These are phyloP conservation scores for Chondrilla cf. caribensis DNA, from an alignment of 37 sponge, comb jelly and placozoan species.

Conservation along the genomic window DNA sequence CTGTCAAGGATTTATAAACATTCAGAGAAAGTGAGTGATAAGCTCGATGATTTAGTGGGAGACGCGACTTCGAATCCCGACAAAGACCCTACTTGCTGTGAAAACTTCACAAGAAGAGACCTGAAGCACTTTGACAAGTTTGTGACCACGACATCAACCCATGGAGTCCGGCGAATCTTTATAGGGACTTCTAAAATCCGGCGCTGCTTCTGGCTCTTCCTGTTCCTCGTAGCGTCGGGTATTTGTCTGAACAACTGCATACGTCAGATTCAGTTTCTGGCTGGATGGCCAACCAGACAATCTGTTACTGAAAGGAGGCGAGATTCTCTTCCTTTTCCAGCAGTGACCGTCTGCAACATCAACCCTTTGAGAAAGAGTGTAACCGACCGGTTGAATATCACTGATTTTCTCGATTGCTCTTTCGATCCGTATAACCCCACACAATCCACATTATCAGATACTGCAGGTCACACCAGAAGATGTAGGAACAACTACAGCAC, in stretches of 20 bases:
- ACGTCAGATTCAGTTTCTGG: constrained; percentile 6
- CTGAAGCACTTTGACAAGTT: constrained; percentile 24
- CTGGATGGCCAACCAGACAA: constrained; percentile 15
- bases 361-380: not conserved
- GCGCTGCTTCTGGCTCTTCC: constrained; percentile 36
- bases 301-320: not conserved
- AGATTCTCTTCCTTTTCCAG: not conserved
- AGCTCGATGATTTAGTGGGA: too few species aligned
- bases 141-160: constrained; percentile 32
- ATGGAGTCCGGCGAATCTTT: constrained; percentile 41
- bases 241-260: constrained; percentile 19
- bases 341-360: constrained; percentile 3
- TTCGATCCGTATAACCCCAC: too few species aligned
- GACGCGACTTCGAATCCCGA: too few species aligned
- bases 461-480: too few species aligned
- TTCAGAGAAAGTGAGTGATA: too few species aligned
- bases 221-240: constrained; percentile 5
- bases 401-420: too few species aligned
- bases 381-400: not conserved
- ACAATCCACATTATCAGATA: too few species aligned
- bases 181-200: constrained; percentile 33
- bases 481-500: too few species aligned
- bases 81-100: too few species aligned
- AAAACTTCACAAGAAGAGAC: not conserved
- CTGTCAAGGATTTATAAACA: too few species aligned